These are phyloP conservation scores for Amphibalanus amphitrite DNA, from an alignment of 1,140 invertebrate species.

Conservation along the genomic window DNA sequence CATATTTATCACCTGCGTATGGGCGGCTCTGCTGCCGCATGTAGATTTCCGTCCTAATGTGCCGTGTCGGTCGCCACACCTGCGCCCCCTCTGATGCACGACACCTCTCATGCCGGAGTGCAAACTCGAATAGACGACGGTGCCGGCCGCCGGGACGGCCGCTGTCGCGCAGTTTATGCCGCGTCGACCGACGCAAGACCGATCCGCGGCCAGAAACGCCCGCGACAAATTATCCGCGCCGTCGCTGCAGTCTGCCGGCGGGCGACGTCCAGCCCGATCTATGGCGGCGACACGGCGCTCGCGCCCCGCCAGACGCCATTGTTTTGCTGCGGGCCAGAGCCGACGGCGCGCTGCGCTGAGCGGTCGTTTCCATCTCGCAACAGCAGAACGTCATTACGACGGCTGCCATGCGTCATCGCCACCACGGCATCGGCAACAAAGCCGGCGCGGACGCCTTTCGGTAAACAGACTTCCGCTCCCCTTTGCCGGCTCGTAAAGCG, in stretches of 20 bases:
- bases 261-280: too few species aligned
- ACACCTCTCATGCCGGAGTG: not conserved
- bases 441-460: not conserved
- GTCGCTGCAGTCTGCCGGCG: too few species aligned
- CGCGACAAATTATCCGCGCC: too few species aligned
- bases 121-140: not conserved
- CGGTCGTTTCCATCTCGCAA: not conserved
- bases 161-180: not conserved
- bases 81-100: not conserved
- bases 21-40: too few species aligned
- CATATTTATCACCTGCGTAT: too few species aligned
- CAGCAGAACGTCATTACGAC: not conserved
- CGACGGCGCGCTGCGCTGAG: too few species aligned
- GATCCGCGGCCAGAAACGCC: too few species aligned
- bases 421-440: not conserved
- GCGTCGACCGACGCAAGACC: too few species aligned
- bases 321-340: too few species aligned
- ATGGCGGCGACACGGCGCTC: too few species aligned
- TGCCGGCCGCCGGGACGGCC: too few species aligned
- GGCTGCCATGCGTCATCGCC: not conserved
- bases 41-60: not conserved
- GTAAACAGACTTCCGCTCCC: not conserved
- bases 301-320: too few species aligned
- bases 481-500: not conserved
- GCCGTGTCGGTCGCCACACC: not conserved